Evolutionary conservation across 1,140 invertebrate species (phyloP), one percentile per base, ranked within the genome.

Genomic region (Drosophila ironensis): DNA sequence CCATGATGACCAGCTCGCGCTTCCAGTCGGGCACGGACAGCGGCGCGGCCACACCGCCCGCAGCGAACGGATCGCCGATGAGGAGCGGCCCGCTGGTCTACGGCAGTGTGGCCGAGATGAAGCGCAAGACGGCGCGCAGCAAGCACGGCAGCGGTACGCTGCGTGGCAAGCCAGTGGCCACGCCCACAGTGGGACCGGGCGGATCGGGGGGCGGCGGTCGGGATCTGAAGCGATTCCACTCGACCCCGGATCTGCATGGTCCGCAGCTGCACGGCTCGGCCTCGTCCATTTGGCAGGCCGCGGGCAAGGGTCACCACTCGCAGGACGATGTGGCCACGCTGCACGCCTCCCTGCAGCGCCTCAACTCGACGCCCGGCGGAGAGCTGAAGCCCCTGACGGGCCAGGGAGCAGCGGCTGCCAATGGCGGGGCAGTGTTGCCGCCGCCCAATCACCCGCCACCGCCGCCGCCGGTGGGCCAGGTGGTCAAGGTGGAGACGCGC

Each of bases 91-190:
- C 93, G 1, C 60, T 90, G 3, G 97, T 98, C 17, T 98, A 98
- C 16, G 95, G 96, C 35, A 98, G 97, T 89, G 97, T 98, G 41
- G 96, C 97, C 0, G 97, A 98, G 90, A 98, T 98, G 97, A 98
- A 98, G 91, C 93, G 96, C 24, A 90, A 90, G 44, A 76, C 88
- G 90, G 92, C 96, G 17, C 72, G 88, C 19, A 88, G 68, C 59
- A 86, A 77, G 54, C 57, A 84, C n/a, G 81, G 76, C 41, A 88
- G 69, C 17, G 87, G 88, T 27, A 90, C 89, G 0, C 25, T 90
- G 3, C 86, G 87, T 8, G 89, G 81, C 12, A 90, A 90, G 33
- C 89, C 89, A 70, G 91, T 69, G 73, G 54, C 90, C 75, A 90
- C 90, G 66, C 89, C 91, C 74, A 78, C 75, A 30, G 47, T 90